Base-by-base conservation (phyloP, 2,888 invertebrate species). In the Cryptocephalus primarius region DNA sequence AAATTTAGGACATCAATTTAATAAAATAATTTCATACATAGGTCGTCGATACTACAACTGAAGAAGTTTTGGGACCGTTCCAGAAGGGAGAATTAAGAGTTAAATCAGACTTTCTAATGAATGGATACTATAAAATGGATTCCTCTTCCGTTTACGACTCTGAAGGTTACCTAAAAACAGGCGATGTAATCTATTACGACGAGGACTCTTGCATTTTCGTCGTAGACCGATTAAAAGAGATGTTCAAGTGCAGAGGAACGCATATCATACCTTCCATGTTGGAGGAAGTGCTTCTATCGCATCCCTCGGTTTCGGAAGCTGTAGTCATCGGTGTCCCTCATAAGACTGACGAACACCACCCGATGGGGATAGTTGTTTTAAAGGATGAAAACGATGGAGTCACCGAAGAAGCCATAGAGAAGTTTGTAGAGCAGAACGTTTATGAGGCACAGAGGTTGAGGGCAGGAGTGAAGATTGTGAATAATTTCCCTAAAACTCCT, bases 231-330 rank as follows among this genome's bases (percentile, higher is more conserved):
- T 62, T 70, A 2, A 74, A 75, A 49, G 62, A 71, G 50, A 55
- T 75, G 14, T 60, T 75, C n/a, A 75, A 74, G 60, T 75, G 71
- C 48, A 69, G 59, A 50, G 66, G 60, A 41, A 62, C 70, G 61
- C 73, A 74, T 55, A 74, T 76, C 3, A 78, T 88, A 8, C 91
- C 91, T 12, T 86, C 88, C 0, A 88, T 89, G 63, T 64, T 92
- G 13, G 91, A 91, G 66, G 76, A 73, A 40, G 59, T 85, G 2
- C 60, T 89, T 1, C 74, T 81, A 46, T 73, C 76, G 22, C 85
- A 88, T 66, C 82, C 85, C 1, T 77, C 75, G 14, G 75, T 93
- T 1, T 66, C 75, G 13, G 88, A 89, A 58, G 87, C 83, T 0
- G 89, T 85, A 0, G 90, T 93, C 0, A 72, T 91, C 49, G 47